These are phyloP conservation scores for Iphiclides podalirius DNA, from an alignment of 2,888 invertebrate species.

Conservation along the genomic window DNA sequence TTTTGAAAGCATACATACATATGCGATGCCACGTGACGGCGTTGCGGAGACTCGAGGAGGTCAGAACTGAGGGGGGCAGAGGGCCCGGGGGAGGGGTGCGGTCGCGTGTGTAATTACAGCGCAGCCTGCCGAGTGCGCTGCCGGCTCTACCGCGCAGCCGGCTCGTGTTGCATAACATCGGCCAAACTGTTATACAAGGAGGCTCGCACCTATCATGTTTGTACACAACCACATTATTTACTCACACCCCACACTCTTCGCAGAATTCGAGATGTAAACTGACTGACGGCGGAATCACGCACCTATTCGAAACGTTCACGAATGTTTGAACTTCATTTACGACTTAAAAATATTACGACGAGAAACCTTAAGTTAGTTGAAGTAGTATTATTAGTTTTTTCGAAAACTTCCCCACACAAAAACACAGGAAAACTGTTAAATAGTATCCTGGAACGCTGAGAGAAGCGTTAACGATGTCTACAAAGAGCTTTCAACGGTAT, in stretches of 20 bases:
- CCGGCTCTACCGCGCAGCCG: conserved; percentile 30
- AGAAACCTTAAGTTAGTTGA: too few relatives aligned
- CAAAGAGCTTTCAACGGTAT: background rate
- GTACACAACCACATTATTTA: conserved; percentile 59
- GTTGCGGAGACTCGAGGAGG: conserved; percentile 29
- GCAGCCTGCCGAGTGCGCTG: conserved; percentile 41
- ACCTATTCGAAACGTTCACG: background rate
- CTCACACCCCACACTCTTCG: conserved; percentile 42
- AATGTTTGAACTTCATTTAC: too few relatives aligned
- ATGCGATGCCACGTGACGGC: conserved; percentile 32
- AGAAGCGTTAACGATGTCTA: too few relatives aligned
- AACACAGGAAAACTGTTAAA: too few relatives aligned
- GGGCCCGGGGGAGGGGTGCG: conserved; percentile 29
- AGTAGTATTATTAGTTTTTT: too few relatives aligned
- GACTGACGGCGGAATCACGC: conserved; percentile 2
- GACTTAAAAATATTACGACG: too few relatives aligned
- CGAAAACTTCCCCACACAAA: too few relatives aligned
- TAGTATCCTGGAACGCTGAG: too few relatives aligned
- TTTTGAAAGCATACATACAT: conserved; percentile 18
- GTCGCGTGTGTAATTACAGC: conserved; percentile 66
- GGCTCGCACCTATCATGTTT: conserved; percentile 51
- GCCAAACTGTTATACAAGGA: conserved; percentile 42
- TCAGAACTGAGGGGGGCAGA: conserved; percentile 29
- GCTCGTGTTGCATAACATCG: conserved; percentile 63
- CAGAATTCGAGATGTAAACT: conserved; percentile 21